A percentile compares a stretch with the other conserved stretches of the same genome.
Evolutionary conservation across 2,113 vertebrate genomes (phyloP).

Genomic region (Periophthalmus modestus): DNA sequence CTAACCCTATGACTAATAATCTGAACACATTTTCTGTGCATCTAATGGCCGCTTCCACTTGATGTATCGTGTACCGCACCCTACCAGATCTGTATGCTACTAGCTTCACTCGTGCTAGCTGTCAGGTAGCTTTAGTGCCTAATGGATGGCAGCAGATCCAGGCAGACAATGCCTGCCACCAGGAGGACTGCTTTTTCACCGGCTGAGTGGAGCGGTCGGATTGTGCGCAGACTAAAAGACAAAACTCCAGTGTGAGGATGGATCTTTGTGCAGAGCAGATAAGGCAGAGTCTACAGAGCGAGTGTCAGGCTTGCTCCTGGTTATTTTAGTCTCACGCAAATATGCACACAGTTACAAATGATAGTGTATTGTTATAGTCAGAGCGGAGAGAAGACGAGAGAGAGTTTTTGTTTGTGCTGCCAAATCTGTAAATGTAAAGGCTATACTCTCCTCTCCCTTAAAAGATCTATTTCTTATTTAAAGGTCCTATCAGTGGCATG

Average conservation of each 20-base stretch:
- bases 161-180: conserved; percentile 29
- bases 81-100: conserved; percentile 29
- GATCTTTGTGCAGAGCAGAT: conserved; percentile 1
- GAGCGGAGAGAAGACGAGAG: neutral
- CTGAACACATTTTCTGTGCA: no score
- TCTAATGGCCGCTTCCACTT: no score
- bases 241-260: conserved; percentile 7
- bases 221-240: neutral
- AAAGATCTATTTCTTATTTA: no score
- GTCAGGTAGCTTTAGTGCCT: conserved; percentile 37
- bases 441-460: no score
- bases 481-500: no score
- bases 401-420: neutral
- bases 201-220: conserved; percentile 8
- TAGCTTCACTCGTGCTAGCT: conserved; percentile 39
- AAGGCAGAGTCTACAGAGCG: neutral
- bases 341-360: neutral
- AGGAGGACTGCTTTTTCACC: neutral
- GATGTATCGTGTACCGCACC: no score
- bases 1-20: no score
- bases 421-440: neutral
- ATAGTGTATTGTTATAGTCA: neutral
- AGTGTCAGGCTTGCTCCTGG: conserved; percentile 5
- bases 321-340: conserved; percentile 21
- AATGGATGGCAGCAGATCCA: conserved; percentile 44